Conservation (phyloP, 2,888 invertebrate genomes). For the Carpatolechia fugitivella region DNA sequence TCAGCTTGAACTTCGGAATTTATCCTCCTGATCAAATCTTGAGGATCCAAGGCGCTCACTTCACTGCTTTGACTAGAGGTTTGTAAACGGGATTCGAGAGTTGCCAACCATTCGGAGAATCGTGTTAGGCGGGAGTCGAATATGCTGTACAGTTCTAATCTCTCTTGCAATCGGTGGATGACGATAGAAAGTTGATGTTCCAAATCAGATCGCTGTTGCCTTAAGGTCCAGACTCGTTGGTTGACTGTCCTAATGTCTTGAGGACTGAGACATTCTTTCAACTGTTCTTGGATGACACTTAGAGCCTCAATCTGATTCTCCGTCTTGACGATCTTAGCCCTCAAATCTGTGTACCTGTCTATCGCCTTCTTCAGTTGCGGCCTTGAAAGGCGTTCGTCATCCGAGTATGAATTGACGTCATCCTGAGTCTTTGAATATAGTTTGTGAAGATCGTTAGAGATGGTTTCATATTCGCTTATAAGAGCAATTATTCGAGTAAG, state of each 20-base stretch:
- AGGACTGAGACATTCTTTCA: conserved; percentile 91
- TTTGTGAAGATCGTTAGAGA: conserved; percentile 79
- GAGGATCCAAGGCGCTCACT: conserved; percentile 81
- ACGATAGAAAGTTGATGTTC: conserved; percentile 87
- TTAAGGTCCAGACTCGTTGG: conserved; percentile 87
- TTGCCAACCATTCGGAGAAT: conserved; percentile 84
- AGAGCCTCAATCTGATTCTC: conserved; percentile 84
- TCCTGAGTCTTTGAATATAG: conserved; percentile 83
- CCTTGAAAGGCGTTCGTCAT: conserved; percentile 78
- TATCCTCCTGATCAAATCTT: conserved; percentile 84
- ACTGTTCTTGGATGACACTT: conserved; percentile 87
- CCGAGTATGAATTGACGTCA: conserved; percentile 77
- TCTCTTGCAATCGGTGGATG: conserved; percentile 86
- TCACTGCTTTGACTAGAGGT: conserved; percentile 74
- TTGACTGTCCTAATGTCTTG: conserved; percentile 89
- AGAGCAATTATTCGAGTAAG: conserved; percentile 83
- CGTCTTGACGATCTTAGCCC: conserved; percentile 78
- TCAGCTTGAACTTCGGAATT: conserved; percentile 88
- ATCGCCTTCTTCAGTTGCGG: conserved; percentile 82
- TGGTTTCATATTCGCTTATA: conserved; percentile 81
- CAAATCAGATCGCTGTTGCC: conserved; percentile 89
- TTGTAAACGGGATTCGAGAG: conserved; percentile 83
- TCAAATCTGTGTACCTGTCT: conserved; percentile 80
- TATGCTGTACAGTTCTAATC: conserved; percentile 83
- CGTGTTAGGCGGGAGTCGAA: conserved; percentile 84